Conservation (phyloP, 2,888 invertebrate genomes). For the Aethes cnicana region DNA sequence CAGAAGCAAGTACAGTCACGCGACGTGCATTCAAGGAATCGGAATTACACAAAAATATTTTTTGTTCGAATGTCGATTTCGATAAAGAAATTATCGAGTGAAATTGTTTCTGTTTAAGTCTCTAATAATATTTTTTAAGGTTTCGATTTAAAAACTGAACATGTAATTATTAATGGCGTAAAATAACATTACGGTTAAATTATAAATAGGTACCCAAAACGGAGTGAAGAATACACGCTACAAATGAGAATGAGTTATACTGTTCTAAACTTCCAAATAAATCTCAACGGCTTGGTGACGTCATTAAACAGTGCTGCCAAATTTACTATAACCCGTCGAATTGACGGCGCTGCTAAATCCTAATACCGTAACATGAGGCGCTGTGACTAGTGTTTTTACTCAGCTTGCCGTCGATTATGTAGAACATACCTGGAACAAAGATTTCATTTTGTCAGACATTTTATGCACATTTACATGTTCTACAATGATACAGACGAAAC, state of each 20-base stretch:
- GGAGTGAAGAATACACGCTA: constrained; percentile 11
- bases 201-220: not conserved
- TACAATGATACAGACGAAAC: too few relatives aligned
- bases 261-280: constrained; percentile 49
- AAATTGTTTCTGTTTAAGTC: too few relatives aligned
- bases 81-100: constrained; percentile 7
- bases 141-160: too few relatives aligned
- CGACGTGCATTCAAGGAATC: constrained; percentile 21
- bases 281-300: constrained; percentile 48
- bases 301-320: constrained; percentile 37
- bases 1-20: constrained; percentile 29
- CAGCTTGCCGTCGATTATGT: constrained; percentile 20
- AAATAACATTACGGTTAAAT: too few relatives aligned
- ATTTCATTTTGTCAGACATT: constrained; percentile 16
- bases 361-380: constrained; percentile 14
- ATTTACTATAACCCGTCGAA: constrained; percentile 29
- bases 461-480: too few relatives aligned
- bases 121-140: not conserved
- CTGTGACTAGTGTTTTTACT: constrained; percentile 35
- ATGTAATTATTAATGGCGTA: too few relatives aligned
- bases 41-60: constrained; percentile 18
- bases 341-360: constrained; percentile 30
- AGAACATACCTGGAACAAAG: constrained; percentile 51
- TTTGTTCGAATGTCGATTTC: not conserved
- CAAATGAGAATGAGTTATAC: constrained; percentile 47